These are phyloP conservation scores for Ctenodactylus gundi DNA, from an alignment of 2,113 vertebrate species.

Conservation along the genomic window DNA sequence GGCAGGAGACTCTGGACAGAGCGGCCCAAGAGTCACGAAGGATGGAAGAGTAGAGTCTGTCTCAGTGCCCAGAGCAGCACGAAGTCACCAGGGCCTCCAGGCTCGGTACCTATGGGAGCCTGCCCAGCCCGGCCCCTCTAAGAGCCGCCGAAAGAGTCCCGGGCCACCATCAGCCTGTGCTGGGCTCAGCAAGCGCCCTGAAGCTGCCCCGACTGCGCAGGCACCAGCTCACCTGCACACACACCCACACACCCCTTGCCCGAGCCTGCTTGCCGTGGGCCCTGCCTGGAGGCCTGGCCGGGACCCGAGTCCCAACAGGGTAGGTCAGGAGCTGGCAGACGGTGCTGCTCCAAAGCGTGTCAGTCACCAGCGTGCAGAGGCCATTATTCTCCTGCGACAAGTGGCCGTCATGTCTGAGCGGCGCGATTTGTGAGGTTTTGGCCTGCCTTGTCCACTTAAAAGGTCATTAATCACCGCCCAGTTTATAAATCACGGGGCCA, in stretches of 20 bases:
- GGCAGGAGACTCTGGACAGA: accelerated
- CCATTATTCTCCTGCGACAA: conserved; percentile 87
- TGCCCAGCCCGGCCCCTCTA: accelerated
- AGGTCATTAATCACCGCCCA: conserved; percentile 96
- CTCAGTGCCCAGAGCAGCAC: accelerated
- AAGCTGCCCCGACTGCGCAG: not conserved
- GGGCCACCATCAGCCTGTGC: accelerated
- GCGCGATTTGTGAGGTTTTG: conserved; percentile 86
- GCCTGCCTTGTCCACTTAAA: conserved; percentile 96
- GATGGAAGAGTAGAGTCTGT: not conserved
- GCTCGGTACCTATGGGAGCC: too few relatives aligned
- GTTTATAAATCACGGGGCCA: conserved; percentile 97
- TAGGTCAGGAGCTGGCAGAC: conserved; percentile 87
- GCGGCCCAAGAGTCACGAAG: accelerated
- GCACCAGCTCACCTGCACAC: not conserved
- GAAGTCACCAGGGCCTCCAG: too few relatives aligned
- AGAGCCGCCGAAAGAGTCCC: not conserved
- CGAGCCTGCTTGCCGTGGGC: accelerated
- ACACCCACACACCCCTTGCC: not conserved
- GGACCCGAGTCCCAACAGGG: conserved; percentile 82
- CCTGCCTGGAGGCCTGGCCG: conserved; percentile 80
- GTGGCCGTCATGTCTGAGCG: conserved; percentile 88
- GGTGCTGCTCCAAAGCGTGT: conserved; percentile 82
- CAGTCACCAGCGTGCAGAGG: conserved; percentile 84
- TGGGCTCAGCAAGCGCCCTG: not conserved